Evolutionary conservation across 2,888 invertebrate genomes (phyloP).

Genomic region (Parascotia fuliginaria): DNA sequence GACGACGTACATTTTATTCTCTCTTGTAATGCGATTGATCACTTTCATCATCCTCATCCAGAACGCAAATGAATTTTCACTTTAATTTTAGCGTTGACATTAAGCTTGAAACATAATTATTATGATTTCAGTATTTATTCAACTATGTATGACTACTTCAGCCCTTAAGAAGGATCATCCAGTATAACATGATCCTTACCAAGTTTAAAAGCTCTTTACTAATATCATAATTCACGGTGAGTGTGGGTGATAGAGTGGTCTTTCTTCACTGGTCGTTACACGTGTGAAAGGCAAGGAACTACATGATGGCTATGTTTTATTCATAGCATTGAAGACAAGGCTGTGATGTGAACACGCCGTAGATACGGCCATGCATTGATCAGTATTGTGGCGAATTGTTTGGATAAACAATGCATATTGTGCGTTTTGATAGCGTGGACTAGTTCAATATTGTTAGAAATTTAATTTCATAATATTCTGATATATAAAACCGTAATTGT

Average conservation of each 20-base stretch:
- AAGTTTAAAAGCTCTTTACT: slow-evolving; percentile 3
- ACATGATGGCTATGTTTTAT: slow-evolving; percentile 75
- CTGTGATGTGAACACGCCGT: slow-evolving; percentile 63
- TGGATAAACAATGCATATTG: slow-evolving; percentile 57
- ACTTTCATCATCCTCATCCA: too few species aligned
- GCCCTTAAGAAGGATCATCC: slow-evolving; percentile 48
- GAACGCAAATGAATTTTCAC: too few species aligned
- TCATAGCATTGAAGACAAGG: slow-evolving; percentile 70
- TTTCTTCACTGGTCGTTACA: slow-evolving; percentile 48
- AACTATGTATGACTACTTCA: slow-evolving; percentile 51
- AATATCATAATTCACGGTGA: slow-evolving; percentile 19
- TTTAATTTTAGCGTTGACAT: too few species aligned
- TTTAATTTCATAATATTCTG: neutral
- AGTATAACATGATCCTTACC: slow-evolving; percentile 41
- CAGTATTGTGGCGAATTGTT: slow-evolving; percentile 51
- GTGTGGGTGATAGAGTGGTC: slow-evolving; percentile 25
- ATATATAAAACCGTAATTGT: slow-evolving; percentile 4
- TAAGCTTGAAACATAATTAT: too few species aligned
- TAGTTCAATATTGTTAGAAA: slow-evolving; percentile 21
- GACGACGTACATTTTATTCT: too few species aligned
- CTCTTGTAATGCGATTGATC: too few species aligned
- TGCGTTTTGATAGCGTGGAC: slow-evolving; percentile 25
- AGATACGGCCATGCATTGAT: slow-evolving; percentile 70
- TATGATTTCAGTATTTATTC: too few species aligned
- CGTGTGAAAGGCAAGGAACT: slow-evolving; percentile 60